Conservation (phyloP, 2,888 invertebrate genomes). For the Eupithecia vulgata region DNA sequence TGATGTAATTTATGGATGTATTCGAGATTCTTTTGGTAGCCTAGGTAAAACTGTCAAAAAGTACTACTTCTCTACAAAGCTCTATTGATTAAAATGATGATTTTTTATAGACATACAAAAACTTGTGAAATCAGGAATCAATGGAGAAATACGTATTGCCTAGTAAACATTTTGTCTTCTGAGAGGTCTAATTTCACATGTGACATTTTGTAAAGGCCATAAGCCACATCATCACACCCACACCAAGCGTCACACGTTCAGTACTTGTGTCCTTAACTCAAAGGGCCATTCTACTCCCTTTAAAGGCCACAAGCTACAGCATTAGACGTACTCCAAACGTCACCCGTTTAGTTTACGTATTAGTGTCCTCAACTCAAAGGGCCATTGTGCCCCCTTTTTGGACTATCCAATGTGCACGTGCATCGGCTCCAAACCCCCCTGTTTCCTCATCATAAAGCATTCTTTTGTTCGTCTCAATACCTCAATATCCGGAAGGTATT, state of each 20-base stretch:
- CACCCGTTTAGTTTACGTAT: background rate
- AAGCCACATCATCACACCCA: background rate
- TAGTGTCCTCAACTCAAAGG: background rate
- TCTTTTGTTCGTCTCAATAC: slow-evolving; percentile 10
- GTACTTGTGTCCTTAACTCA: background rate
- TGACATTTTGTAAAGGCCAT: background rate
- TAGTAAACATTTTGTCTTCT: too few species aligned
- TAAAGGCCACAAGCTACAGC: background rate
- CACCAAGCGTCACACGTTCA: background rate
- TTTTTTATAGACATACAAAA: too few species aligned
- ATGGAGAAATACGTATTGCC: too few species aligned
- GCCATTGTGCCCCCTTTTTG: slow-evolving; percentile 18
- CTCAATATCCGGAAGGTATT: slow-evolving; percentile 17
- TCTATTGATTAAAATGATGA: too few species aligned
- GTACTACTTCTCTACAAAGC: too few species aligned
- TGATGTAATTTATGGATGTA: too few species aligned
- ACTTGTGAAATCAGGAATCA: background rate
- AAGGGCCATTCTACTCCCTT: background rate
- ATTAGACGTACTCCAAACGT: background rate
- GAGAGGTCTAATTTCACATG: too few species aligned
- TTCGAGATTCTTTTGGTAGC: too few species aligned
- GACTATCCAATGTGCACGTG: background rate
- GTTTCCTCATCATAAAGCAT: slow-evolving; percentile 11
- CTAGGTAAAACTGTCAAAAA: too few species aligned
- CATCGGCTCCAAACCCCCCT: slow-evolving; percentile 1